Evolutionary conservation across 2,797 vertebrate genomes (phyloP).

Genomic region (Ambastaia sidthimunki): DNA sequence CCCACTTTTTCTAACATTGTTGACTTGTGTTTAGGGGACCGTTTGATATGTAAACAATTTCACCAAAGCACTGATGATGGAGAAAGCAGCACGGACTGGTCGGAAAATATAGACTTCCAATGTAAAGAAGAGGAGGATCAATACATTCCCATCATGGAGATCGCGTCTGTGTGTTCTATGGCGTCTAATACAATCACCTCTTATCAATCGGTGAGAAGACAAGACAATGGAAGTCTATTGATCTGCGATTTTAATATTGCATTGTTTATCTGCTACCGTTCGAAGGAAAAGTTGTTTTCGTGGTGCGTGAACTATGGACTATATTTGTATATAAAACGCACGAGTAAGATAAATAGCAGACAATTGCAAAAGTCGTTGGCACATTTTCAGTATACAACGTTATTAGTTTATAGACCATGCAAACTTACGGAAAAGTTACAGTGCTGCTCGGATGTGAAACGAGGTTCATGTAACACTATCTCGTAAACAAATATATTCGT

Average conservation of each 20-base stretch:
- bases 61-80: constrained; percentile 58
- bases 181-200: constrained; percentile 58
- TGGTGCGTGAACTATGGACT: neutral
- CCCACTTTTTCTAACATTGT: neutral
- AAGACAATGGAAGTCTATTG: constrained; percentile 8
- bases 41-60: constrained; percentile 44
- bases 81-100: constrained; percentile 52
- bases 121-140: constrained; percentile 75
- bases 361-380: too few species aligned
- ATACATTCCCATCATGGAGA: constrained; percentile 77
- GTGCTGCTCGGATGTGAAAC: too few species aligned
- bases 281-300: neutral
- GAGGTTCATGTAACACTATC: too few species aligned
- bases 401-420: too few species aligned
- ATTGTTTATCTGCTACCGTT: neutral
- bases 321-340: too few species aligned
- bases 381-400: too few species aligned
- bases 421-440: too few species aligned
- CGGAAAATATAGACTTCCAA: constrained; percentile 49
- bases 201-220: constrained; percentile 61
- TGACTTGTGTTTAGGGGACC: constrained; percentile 49
- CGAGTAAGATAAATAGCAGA: too few species aligned
- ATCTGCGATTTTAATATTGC: neutral
- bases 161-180: constrained; percentile 78
- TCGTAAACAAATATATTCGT: too few species aligned